Evolutionary conservation across 2,888 invertebrate species (phyloP), one percentile per base, ranked within the genome.

Genomic region (Digitonthophagus gazella): DNA sequence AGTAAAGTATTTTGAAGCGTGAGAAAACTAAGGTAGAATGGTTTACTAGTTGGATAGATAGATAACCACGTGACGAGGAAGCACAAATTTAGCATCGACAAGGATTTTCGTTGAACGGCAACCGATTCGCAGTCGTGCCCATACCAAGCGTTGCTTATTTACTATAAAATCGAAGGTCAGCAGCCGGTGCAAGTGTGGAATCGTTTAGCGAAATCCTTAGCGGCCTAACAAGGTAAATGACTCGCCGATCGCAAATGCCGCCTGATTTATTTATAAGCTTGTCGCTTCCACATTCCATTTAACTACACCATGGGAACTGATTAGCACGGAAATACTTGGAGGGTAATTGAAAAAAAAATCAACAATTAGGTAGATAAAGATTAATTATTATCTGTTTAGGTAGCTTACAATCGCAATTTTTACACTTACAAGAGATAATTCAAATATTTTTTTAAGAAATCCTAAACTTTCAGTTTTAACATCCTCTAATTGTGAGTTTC

Each of bases 171-270:
- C 61, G 61, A 61, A 61, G 61, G 61, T 61, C 61, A 20, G 20
- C 18, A 18, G 18, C 18, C 19, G 18, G 61, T 61, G 20, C 18
- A 61, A 61, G 19, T 18, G 61, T 61, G 61, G 61, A 61, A 61
- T 61, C 61, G 14, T 61, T 61, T 61, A 61, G 61, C 20, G 61
- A 61, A 61, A 61, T 61, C 61, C 61, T 18, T 61, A 61, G n/a
- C 18, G 61, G 20, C 61, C 61, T 61, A 61, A 61, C 61, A 61
- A 61, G 61, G 61, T 61, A 61, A 61, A 61, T 61, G 61, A 19
- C 61, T 61, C 61, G 28, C 28, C 28, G 11, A 44, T 44, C 11
- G 28, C 28, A 44, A 44, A 44, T 44, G 28, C 28, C 28, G 28
- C 28, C 28, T 44, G 28, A 44, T 44, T 44, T 44, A 44, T 44